These are phyloP conservation scores for Phocoena phocoena DNA, from an alignment of 2,113 vertebrate genomes.

Conservation along the genomic window DNA sequence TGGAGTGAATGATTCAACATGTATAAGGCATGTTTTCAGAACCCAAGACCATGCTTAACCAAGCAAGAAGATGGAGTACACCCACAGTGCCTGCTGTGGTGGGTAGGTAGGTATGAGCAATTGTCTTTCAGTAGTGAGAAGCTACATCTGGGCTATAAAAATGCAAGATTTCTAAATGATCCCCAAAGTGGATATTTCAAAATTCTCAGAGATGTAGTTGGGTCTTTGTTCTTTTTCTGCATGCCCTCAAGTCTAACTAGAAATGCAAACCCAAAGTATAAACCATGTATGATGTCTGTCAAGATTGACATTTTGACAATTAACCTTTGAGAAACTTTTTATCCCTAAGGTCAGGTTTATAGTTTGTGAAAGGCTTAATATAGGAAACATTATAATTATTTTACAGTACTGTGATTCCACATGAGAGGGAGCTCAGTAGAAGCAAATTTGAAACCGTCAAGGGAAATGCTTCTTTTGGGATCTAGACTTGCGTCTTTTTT, in stretches of 20 bases:
- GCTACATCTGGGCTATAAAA: background rate
- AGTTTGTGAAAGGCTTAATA: conserved; percentile 66
- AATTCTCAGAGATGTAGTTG: background rate
- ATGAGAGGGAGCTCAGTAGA: background rate
- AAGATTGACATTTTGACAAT: conserved; percentile 72
- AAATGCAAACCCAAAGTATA: conserved; percentile 66
- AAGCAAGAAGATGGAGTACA: background rate
- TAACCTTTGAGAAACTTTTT: conserved; percentile 81
- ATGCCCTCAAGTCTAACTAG: conserved; percentile 38
- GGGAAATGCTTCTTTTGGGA: conserved; percentile 69
- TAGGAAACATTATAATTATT: conserved; percentile 40
- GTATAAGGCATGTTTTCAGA: background rate
- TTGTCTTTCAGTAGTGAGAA: background rate
- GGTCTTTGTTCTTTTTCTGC: background rate
- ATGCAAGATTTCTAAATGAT: background rate
- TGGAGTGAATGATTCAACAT: background rate
- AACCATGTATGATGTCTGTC: conserved; percentile 77
- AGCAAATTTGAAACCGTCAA: conserved; percentile 2
- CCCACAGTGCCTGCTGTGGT: background rate
- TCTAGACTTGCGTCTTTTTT: conserved; percentile 76
- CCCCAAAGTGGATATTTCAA: background rate
- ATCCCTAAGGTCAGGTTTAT: conserved; percentile 72
- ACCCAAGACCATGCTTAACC: background rate
- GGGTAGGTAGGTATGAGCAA: background rate
- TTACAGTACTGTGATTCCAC: conserved; percentile 46